A percentile compares a stretch with the other conserved stretches of the same genome.
Evolutionary conservation across 2,888 invertebrate species (phyloP).

Genomic region (Orchesellides sinensis): DNA sequence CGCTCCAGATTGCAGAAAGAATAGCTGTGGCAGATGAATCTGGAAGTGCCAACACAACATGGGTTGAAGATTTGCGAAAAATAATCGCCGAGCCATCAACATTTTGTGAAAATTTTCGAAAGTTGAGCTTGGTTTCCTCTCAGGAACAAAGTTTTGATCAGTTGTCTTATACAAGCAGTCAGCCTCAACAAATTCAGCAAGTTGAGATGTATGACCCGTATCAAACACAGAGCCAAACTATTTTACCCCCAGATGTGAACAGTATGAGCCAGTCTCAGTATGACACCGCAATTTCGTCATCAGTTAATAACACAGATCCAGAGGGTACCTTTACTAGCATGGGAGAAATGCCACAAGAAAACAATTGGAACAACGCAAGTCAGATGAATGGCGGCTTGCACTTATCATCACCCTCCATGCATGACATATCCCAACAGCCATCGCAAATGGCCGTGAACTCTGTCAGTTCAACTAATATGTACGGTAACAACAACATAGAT

Average conservation of each 20-base stretch:
- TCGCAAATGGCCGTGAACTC: background rate
- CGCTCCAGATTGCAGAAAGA: conserved; percentile 70
- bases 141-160: conserved; percentile 36
- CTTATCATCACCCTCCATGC: background rate
- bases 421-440: conserved; percentile 17
- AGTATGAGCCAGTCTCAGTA: background rate
- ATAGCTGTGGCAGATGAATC: conserved; percentile 54
- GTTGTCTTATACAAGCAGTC: conserved; percentile 22
- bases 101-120: conserved; percentile 20
- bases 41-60: conserved; percentile 25
- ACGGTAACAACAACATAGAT: background rate
- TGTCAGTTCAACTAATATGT: background rate
- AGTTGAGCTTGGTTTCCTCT: conserved; percentile 29
- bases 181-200: conserved; percentile 23
- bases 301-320: background rate
- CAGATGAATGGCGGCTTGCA: conserved; percentile 53
- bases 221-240: background rate
- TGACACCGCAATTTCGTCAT: background rate
- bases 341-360: conserved; percentile 10
- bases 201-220: conserved; percentile 27
- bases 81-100: conserved; percentile 16
- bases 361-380: conserved; percentile 14
- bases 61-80: conserved; percentile 59
- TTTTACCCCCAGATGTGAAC: background rate
- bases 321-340: background rate